Evolutionary conservation across 2,888 invertebrate genomes (phyloP), one percentile per base, ranked within the genome.

Genomic region (Hymenopus coronatus): DNA sequence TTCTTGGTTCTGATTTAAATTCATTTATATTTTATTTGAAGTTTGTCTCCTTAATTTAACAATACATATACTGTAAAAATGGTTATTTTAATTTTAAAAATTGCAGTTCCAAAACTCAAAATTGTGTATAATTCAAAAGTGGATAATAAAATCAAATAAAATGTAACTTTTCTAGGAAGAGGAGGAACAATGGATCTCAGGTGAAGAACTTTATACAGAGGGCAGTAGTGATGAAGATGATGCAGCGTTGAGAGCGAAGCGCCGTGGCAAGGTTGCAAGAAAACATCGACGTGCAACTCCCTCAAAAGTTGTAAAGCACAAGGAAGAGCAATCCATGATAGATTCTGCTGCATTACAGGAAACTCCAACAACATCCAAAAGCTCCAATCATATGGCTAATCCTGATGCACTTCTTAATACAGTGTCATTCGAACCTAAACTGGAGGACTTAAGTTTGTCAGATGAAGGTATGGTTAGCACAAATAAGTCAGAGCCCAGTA

Each of bases 131-230:
- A 12, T 12, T 1, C 12, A 12, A 12, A 40, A 40, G 12, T 15
- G 4, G 25, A 20, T 70, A 70, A 70, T n/a, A 54, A 54, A 20
- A 54, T 70, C 14, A 54, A 54, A 20, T 20, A 0, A 20, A 70
- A 70, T 25, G 15, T 40, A 20, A 20, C 25, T 27, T 89, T 88
- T 90, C 1, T 90, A 94, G 94, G 93, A 93, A 88, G 93, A 94
- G 84, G 94, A 94, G 87, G 93, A 93, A 81, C 91, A 92, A 83
- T 94, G 94, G 94, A 94, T 94, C 88, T 94, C 94, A 4, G 93
- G 93, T n/a, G 94, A 94, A 91, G 94, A 94, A 90, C 91, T 94
- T n/a, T 93, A 92, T 90, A 94, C 93, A 20, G 94, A 94, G 89
- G 94, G 93, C 46, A 94, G 93, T 88, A 93, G 93, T 89, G 93